A percentile compares a stretch with the other conserved stretches of the same genome.
phyloP scores from a whole-genome alignment of 1,140 invertebrate species.

The Dinoponera quadriceps region DNA sequence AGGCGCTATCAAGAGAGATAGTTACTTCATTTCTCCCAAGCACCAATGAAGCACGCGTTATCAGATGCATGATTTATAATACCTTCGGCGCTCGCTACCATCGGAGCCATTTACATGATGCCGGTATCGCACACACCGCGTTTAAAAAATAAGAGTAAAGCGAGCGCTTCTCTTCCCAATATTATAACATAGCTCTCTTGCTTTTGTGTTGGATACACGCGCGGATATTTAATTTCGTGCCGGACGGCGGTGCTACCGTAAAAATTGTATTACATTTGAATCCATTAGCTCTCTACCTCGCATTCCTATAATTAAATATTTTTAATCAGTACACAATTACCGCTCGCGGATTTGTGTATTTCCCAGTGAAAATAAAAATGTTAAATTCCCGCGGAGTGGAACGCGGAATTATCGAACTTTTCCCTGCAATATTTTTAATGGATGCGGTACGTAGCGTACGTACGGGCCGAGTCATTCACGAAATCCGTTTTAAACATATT shows the following conservation, averaged over 20 bases:
- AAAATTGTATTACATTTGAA: background rate
- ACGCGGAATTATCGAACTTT: constrained; percentile 30
- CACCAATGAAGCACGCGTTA: constrained; percentile 63
- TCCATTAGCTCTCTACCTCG: background rate
- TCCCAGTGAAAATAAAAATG: background rate
- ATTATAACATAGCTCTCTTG: background rate
- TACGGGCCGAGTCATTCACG: background rate
- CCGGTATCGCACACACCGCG: background rate
- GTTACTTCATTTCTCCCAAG: constrained; percentile 69
- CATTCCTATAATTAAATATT: constrained; percentile 11
- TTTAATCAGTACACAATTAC: constrained; percentile 4
- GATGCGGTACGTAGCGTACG: background rate
- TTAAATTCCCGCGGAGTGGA: constrained; percentile 4
- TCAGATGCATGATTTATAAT: constrained; percentile 60
- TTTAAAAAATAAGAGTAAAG: background rate
- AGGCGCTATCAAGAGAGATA: constrained; percentile 55
- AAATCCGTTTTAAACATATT: constrained; percentile 36
- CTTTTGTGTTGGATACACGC: no score
- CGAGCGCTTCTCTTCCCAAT: background rate
- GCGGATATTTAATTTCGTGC: no score
- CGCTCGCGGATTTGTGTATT: no score
- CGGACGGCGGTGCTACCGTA: no score
- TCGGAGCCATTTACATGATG: background rate
- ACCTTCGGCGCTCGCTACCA: constrained; percentile 4
- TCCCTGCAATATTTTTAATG: constrained; percentile 47